Base-by-base conservation (phyloP, 2,797 vertebrate species). In the Allobates femoralis region DNA sequence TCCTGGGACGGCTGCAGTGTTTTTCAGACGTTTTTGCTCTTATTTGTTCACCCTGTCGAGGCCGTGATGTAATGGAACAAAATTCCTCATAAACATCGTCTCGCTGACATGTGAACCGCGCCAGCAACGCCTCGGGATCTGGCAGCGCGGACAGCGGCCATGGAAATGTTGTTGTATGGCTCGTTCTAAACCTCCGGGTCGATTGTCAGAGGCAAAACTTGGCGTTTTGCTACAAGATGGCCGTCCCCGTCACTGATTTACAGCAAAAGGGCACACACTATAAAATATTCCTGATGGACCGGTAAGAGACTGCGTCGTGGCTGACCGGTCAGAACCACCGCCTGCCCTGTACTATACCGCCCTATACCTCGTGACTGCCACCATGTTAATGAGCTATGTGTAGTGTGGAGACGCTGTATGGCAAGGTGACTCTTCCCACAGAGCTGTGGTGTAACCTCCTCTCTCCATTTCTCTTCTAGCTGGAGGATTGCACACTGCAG, bases 401-500 rank as follows among this genome's bases (percentile, higher is more conserved):
- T 23, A 37, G 19, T 30, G 28, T 50, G 79, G 60, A 56, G 53
- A 30, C 30, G 3, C 37, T 11, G 21, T 34, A 3, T 23, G 55
- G 37, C 82, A 84, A 76, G 67, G 80, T 73, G 69, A 84, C 69
- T 75, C 19, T 84, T 15, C 53, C 55, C 15, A 19, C 30, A n/a
- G 64, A 32, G 28, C 37, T 30, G 41, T 10, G 64, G 55, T 58
- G 62, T 74, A 53, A 30, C 15, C 50, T 50, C 23, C 21, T n/a
- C 23, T 79, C 34, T 28, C 85, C 10, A 85, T 62, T 79, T 84
- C 21, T 90, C 88, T 60, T 87, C 83, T 89, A 99, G 98, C 89
- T 98, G 89, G 97, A 98, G 86, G 97, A 99, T 86, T 98, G 97
- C 91, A 94, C 96, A 0, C 93, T 99, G 23, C 98, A 99, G 92